phyloP scores from a whole-genome alignment of 1,140 invertebrate species.

The Polyergus mexicanus region DNA sequence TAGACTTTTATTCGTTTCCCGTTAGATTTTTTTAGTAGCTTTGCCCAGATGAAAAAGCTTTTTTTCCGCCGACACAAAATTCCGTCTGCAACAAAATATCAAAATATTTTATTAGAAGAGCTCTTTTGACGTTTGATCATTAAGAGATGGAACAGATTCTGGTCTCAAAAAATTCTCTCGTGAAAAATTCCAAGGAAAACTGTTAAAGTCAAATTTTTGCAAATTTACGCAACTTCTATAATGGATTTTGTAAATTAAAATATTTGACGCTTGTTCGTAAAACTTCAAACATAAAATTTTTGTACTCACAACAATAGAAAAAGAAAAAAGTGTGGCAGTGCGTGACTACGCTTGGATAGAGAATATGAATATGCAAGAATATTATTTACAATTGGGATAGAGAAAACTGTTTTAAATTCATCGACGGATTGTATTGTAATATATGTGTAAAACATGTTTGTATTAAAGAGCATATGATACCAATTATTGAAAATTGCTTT shows the following conservation, averaged over 20 bases:
- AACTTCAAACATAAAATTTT: conserved; percentile 3
- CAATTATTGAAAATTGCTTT: not conserved
- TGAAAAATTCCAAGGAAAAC: conserved; percentile 33
- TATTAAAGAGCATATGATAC: not conserved
- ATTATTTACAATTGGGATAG: conserved; percentile 16
- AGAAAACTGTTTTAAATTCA: conserved; percentile 19
- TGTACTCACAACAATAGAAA: not conserved
- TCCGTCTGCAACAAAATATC: conserved; percentile 68
- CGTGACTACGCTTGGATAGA: not conserved
- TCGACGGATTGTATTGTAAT: not conserved
- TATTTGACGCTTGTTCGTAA: conserved; percentile 14
- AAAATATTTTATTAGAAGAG: conserved; percentile 58
- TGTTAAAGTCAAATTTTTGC: conserved; percentile 2
- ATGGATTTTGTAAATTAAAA: conserved; percentile 24
- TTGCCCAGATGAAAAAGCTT: conserved; percentile 28
- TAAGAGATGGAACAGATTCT: conserved; percentile 41
- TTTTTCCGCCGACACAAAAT: not conserved
- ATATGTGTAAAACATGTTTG: not conserved
- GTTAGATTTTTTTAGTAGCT: conserved; percentile 16
- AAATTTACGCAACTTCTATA: not conserved
- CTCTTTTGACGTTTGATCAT: conserved; percentile 49
- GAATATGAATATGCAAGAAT: conserved; percentile 33
- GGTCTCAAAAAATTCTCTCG: not conserved
- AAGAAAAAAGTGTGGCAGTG: not conserved
- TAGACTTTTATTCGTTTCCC: conserved; percentile 25